These are phyloP conservation scores for Prolemur simus DNA, from an alignment of 2,113 vertebrate species.

Conservation along the genomic window DNA sequence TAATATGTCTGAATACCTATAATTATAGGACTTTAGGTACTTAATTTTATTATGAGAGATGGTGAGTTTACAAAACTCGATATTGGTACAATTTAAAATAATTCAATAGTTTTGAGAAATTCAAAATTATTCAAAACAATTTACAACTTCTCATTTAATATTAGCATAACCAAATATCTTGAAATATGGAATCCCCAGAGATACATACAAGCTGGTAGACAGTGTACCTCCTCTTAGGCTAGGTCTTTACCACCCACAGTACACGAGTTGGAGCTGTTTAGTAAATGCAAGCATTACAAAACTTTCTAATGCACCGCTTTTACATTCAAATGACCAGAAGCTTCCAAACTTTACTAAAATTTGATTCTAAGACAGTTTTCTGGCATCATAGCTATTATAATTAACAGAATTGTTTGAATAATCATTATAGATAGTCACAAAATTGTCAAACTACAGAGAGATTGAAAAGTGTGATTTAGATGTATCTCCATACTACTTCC, in stretches of 20 bases:
- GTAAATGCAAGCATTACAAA: background rate
- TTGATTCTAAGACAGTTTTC: background rate
- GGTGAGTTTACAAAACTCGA: background rate
- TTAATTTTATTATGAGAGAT: slow-evolving; percentile 56
- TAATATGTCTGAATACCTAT: slow-evolving; percentile 67
- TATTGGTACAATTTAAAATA: background rate
- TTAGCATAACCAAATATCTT: background rate
- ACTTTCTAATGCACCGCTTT: background rate
- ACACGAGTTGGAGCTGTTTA: background rate
- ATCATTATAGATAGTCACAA: background rate
- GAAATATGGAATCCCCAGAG: background rate
- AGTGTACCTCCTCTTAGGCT: background rate
- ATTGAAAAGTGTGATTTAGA: background rate
- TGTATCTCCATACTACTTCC: too few species aligned
- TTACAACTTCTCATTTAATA: background rate
- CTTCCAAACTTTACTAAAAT: background rate
- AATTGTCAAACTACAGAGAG: background rate
- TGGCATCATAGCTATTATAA: background rate
- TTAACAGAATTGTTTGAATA: background rate
- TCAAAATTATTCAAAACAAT: background rate
- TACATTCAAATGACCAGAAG: background rate
- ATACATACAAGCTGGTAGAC: background rate
- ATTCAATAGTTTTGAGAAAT: background rate
- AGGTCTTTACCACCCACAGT: background rate
- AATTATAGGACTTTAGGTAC: slow-evolving; percentile 71